A percentile compares a stretch with the other conserved stretches of the same genome.
These are phyloP conservation scores for Acanthosepion esculentum DNA, from an alignment of 2,888 invertebrate genomes.

Conservation along the genomic window DNA sequence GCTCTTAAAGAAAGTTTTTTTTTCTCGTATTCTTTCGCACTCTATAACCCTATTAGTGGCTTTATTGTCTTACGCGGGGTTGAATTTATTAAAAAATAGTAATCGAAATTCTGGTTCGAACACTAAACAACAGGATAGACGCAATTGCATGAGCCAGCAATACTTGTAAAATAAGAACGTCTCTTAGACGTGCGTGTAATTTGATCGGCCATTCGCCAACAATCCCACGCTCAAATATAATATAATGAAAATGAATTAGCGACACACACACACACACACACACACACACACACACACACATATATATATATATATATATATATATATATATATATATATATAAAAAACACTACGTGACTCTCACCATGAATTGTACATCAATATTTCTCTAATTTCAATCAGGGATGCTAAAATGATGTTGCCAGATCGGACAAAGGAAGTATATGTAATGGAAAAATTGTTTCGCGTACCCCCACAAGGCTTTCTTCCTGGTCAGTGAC, in stretches of 20 bases:
- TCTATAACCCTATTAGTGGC: no score
- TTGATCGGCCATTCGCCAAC: no score
- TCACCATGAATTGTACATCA: neutral
- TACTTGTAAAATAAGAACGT: no score
- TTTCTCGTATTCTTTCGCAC: no score
- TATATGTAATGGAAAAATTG: neutral
- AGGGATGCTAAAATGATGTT: neutral
- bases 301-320: slow-evolving; percentile 33
- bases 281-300: neutral
- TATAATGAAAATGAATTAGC: neutral
- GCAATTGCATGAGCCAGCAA: no score
- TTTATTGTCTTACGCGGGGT: no score
- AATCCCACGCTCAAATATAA: no score
- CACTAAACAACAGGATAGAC: no score
- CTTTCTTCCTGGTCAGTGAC: neutral
- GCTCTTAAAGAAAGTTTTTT: no score
- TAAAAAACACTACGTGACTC: neutral
- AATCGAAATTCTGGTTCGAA: no score
- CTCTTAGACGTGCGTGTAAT: no score
- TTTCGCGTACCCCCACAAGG: neutral
- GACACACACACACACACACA: neutral
- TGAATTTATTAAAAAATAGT: no score
- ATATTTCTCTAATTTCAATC: neutral
- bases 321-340: slow-evolving; percentile 1
- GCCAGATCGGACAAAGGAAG: neutral